These are phyloP conservation scores for Crepidodera aurea DNA, from an alignment of 2,888 invertebrate species.

Conservation along the genomic window DNA sequence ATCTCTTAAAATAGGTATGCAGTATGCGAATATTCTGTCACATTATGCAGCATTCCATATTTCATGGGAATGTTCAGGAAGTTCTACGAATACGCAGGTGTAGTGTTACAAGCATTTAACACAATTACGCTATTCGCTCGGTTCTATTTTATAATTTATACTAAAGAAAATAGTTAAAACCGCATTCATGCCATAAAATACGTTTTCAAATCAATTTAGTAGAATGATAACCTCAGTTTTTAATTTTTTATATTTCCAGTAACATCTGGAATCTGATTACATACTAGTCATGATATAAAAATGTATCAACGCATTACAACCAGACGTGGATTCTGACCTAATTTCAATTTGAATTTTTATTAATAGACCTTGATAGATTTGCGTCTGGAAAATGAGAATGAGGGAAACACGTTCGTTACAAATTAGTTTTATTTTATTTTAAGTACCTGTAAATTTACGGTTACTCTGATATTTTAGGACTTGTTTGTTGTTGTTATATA, in stretches of 20 bases:
- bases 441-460: no score
- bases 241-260: no score
- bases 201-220: no score
- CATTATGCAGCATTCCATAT: neutral
- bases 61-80: neutral
- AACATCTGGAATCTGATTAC: no score
- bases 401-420: neutral
- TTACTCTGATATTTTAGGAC: no score
- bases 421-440: no score
- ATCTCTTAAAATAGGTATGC: no score
- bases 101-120: constrained; percentile 1
- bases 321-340: constrained; percentile 27
- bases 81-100: neutral
- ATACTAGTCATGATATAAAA: no score
- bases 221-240: no score
- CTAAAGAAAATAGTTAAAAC: no score
- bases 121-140: neutral
- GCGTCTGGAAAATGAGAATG: constrained; percentile 20
- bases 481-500: no score
- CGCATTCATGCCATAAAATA: no score
- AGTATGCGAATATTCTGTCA: neutral
- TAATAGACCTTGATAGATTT: constrained; percentile 28
- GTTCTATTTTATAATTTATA: neutral
- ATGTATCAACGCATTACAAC: neutral
- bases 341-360: constrained; percentile 27